Percentiles rank a stretch among this genome's conserved stretches.
These are phyloP conservation scores for Dendrolimus pini DNA, from an alignment of 2,888 invertebrate species.

Conservation along the genomic window DNA sequence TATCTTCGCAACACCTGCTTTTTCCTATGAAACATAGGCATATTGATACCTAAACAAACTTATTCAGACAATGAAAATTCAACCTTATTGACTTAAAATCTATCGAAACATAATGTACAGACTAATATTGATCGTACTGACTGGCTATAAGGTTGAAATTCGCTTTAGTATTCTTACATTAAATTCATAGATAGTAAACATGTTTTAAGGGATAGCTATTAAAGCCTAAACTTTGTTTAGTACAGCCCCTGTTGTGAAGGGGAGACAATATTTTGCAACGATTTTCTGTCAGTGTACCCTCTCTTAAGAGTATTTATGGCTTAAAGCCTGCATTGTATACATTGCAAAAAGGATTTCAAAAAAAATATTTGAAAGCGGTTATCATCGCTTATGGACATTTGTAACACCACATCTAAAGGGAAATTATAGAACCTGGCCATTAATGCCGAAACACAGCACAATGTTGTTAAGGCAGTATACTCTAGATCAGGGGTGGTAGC, in stretches of 20 bases:
- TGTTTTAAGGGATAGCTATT: too few species aligned
- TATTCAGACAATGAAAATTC: background rate
- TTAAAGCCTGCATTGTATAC: conserved; percentile 11
- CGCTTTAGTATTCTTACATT: too few species aligned
- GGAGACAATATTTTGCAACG: conserved; percentile 27
- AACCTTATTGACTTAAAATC: background rate
- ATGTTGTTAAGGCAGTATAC: too few species aligned
- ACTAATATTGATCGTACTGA: background rate
- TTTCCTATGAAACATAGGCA: conserved; percentile 9
- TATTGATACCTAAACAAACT: background rate
- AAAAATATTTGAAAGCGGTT: too few species aligned
- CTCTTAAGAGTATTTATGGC: conserved; percentile 21
- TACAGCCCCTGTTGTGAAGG: conserved; percentile 14
- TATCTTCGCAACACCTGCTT: conserved; percentile 41
- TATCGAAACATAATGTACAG: background rate
- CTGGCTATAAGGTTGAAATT: background rate
- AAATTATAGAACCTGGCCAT: too few species aligned
- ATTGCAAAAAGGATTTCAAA: too few species aligned
- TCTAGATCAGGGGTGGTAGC: too few species aligned
- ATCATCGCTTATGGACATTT: too few species aligned
- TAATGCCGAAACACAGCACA: too few species aligned
- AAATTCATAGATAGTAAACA: too few species aligned
- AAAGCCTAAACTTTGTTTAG: conserved; percentile 1
- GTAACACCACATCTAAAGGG: too few species aligned
- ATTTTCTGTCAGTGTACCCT: conserved; percentile 25